phyloP scores from a whole-genome alignment of 2,113 vertebrate species.

The Anthoscopus minutus region DNA sequence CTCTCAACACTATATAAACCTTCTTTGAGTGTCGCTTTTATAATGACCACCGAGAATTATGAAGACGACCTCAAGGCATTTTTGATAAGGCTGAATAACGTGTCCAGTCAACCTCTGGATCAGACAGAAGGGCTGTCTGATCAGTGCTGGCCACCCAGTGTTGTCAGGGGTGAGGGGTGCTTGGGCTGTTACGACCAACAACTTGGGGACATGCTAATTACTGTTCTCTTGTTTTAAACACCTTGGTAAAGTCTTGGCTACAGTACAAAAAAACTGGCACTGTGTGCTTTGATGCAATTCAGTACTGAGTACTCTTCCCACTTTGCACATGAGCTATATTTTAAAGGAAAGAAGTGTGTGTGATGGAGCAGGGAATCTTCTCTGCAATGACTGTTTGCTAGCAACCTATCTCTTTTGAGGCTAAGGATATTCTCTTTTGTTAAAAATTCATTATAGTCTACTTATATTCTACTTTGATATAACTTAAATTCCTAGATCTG shows the following conservation, averaged over 20 bases:
- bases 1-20: background rate
- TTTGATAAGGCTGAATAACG: background rate
- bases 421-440: background rate
- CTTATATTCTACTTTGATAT: background rate
- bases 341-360: background rate
- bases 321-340: background rate
- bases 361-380: background rate
- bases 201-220: background rate
- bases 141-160: too few relatives aligned
- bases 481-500: background rate
- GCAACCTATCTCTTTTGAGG: background rate
- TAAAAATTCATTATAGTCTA: background rate
- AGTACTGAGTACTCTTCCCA: background rate
- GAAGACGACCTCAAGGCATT: background rate
- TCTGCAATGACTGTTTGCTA: background rate
- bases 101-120: background rate
- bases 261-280: fast-evolving
- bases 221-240: background rate
- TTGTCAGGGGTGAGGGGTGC: fast-evolving
- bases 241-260: background rate
- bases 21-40: background rate
- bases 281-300: background rate
- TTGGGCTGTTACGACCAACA: background rate
- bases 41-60: background rate
- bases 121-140: background rate